Base-by-base conservation (phyloP, 2,797 vertebrate genomes). In the Hoplostethus mediterraneus region DNA sequence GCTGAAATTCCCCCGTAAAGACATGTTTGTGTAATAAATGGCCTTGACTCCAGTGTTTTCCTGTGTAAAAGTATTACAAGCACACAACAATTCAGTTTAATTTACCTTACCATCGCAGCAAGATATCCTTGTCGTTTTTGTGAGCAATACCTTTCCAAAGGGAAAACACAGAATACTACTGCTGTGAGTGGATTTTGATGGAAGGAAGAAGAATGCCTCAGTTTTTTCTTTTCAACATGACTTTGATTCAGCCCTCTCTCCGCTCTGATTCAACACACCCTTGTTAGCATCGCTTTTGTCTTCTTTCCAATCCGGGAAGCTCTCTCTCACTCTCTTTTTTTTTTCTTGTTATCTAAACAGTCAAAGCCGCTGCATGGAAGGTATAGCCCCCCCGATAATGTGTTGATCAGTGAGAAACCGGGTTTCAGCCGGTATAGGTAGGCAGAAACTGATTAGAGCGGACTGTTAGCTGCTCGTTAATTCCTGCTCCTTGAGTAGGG, bases 381-480 rank as follows among this genome's bases (percentile, higher is more conserved):
- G 7, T 2, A 5, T 64, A 21, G 21, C 21, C 21, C 21, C 21
- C 40, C 38, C 28, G 71, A 71, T 62, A 59, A 47, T 55, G 2
- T 12, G 7, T 38, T 13, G 47, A 67, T 79, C 70, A 55, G 47
- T 6, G 31, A 45, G 47, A 40, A 54, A 66, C 31, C 72, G 44
- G 44, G 62, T 81, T 81, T 67, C 52, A 63, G 51, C 63, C 53
- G 7, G 7, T 40, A 66, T 52, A 70, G 80, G 77, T 80, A 67
- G 79, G 73, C 75, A 77, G 83, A 68, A 79, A 72, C 81, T 87
- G 81, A 88, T 89, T 85, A 89, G 73, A 70, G 74, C 45, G 33
- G 77, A 69, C 56, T 79, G 62, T 47, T 59, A 56, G 82, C 70
- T 73, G 81, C 82, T 89, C 87, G 86, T 91, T 92, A 91, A 88